Evolutionary conservation across 2,888 invertebrate genomes (phyloP).

Genomic region (Hermodice carunculata): DNA sequence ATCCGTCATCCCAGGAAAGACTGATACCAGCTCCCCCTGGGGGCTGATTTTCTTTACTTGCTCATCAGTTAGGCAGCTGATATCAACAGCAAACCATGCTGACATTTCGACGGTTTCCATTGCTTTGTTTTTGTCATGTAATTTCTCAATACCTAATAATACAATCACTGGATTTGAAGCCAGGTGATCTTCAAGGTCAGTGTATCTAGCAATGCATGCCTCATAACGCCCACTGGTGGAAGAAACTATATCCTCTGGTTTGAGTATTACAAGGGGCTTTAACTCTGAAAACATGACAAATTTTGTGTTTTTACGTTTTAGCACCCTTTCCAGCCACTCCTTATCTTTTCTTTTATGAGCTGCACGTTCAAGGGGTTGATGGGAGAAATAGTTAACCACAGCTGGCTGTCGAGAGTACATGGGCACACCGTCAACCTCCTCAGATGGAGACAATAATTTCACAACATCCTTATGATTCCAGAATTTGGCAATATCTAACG

Average conservation of each 20-base stretch:
- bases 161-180: slow-evolving; percentile 49
- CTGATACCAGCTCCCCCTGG: background rate
- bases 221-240: background rate
- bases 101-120: background rate
- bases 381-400: slow-evolving; percentile 59
- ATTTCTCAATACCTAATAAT: slow-evolving; percentile 57
- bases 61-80: slow-evolving; percentile 34
- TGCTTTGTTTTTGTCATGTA: background rate
- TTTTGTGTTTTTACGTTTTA: slow-evolving; percentile 47
- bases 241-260: background rate
- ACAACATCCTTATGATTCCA: slow-evolving; percentile 61
- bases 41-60: slow-evolving; percentile 13
- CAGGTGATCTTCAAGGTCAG: slow-evolving; percentile 45
- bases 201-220: slow-evolving; percentile 26
- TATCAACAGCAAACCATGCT: slow-evolving; percentile 63
- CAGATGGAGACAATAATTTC: slow-evolving; percentile 32
- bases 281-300: slow-evolving; percentile 61
- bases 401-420: background rate
- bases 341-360: slow-evolving; percentile 61
- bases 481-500: slow-evolving; percentile 64
- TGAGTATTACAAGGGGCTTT: slow-evolving; percentile 42
- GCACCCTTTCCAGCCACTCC: slow-evolving; percentile 53
- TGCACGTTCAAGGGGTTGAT: slow-evolving; percentile 58
- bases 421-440: background rate
- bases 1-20: slow-evolving; percentile 49